These are phyloP conservation scores for Fabriciana adippe DNA, from an alignment of 2,888 invertebrate genomes.

Conservation along the genomic window DNA sequence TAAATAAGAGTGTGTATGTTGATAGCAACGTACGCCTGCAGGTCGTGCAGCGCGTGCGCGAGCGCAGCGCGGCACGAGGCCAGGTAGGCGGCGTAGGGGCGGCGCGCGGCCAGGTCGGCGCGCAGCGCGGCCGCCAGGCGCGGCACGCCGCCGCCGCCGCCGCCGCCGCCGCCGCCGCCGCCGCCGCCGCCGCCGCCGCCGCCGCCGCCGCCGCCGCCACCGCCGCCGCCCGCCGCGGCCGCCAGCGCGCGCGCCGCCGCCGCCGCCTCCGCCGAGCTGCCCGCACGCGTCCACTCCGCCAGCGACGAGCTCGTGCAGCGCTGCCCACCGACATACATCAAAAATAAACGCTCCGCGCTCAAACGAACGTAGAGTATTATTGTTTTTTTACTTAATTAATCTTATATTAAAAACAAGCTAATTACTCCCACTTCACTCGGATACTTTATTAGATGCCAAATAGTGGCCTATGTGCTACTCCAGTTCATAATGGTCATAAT, in stretches of 20 bases:
- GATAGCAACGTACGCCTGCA: constrained; percentile 49
- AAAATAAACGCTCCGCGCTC: no score
- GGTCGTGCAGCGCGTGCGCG: constrained; percentile 57
- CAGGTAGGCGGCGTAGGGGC: constrained; percentile 72
- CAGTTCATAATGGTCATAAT: no score
- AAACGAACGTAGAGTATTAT: no score
- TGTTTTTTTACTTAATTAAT: neutral
- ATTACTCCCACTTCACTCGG: no score
- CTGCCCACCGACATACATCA: constrained; percentile 47
- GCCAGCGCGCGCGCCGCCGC: constrained; percentile 44
- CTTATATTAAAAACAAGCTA: no score
- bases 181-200: constrained; percentile 50
- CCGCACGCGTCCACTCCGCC: constrained; percentile 65
- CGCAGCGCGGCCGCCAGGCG: constrained; percentile 67
- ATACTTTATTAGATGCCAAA: no score
- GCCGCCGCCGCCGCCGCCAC: constrained; percentile 49
- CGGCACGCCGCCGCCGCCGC: constrained; percentile 46
- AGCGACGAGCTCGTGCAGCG: constrained; percentile 66
- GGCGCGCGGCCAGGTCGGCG: constrained; percentile 68
- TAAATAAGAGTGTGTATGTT: no score
- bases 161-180: constrained; percentile 52
- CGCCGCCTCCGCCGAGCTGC: constrained; percentile 52
- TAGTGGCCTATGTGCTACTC: no score
- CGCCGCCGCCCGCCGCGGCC: constrained; percentile 55
- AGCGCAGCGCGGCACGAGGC: constrained; percentile 64